phyloP scores from a whole-genome alignment of 2,888 invertebrate species.

The Parnassius orleans region DNA sequence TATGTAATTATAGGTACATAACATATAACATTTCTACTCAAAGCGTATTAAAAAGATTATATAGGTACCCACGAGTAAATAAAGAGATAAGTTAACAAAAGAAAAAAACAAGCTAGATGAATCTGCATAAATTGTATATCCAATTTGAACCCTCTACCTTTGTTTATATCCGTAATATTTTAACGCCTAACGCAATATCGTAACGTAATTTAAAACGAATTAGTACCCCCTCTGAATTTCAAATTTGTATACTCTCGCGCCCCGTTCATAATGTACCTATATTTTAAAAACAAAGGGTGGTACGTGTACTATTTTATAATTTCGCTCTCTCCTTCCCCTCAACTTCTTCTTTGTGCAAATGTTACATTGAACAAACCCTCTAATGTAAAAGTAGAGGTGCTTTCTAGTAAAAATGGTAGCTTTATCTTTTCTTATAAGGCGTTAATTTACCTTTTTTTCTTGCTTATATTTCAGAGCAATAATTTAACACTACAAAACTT shows the following conservation, averaged over 20 bases:
- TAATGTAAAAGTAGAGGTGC: slow-evolving; percentile 65
- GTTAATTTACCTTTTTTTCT: slow-evolving; percentile 24
- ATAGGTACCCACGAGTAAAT: no score
- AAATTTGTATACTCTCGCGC: slow-evolving; percentile 77
- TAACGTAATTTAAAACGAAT: slow-evolving; percentile 80
- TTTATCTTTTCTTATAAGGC: slow-evolving; percentile 53
- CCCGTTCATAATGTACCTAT: slow-evolving; percentile 56
- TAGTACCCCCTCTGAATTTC: slow-evolving; percentile 71
- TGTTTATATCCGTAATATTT: slow-evolving; percentile 74
- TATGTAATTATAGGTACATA: no score
- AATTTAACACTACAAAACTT: not conserved
- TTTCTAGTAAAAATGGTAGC: slow-evolving; percentile 55
- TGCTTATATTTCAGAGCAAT: slow-evolving; percentile 10
- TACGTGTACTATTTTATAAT: slow-evolving; percentile 69
- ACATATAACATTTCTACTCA: no score
- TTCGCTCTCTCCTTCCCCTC: slow-evolving; percentile 47
- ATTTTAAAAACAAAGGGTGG: slow-evolving; percentile 73
- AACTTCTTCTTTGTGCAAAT: slow-evolving; percentile 47
- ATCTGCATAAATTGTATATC: not conserved
- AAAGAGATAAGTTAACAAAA: no score
- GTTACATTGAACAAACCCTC: slow-evolving; percentile 62
- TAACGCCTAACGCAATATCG: slow-evolving; percentile 74
- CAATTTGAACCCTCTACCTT: slow-evolving; percentile 28
- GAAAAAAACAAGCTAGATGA: not conserved
- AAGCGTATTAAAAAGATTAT: no score